Conservation (phyloP, 2,113 vertebrate genomes). For the Halichoeres trimaculatus region DNA sequence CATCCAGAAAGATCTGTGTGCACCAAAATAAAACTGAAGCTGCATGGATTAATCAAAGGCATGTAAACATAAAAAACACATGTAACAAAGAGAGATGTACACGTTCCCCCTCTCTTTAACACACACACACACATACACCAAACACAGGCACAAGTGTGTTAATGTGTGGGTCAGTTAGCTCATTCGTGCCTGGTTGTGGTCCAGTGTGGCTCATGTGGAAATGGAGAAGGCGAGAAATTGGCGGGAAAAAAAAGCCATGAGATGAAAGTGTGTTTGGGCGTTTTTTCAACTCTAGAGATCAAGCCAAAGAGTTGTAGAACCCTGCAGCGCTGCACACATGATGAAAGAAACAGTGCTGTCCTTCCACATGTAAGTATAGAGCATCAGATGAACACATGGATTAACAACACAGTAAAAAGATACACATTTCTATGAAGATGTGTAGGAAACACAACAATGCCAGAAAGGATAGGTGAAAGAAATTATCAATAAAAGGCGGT, state of each 20-base stretch:
- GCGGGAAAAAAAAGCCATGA: constrained; percentile 31
- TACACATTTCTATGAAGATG: constrained; percentile 13
- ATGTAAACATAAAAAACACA: constrained; percentile 19
- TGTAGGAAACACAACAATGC: background rate
- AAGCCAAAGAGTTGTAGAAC: constrained; percentile 75
- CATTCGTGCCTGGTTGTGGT: constrained; percentile 58
- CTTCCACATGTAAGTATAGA: constrained; percentile 48
- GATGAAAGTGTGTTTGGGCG: constrained; percentile 68
- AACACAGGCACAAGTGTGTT: constrained; percentile 20
- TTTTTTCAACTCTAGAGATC: constrained; percentile 74
- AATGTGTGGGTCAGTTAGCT: constrained; percentile 61
- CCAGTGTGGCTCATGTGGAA: constrained; percentile 52
- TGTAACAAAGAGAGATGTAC: background rate
- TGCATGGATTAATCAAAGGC: constrained; percentile 16
- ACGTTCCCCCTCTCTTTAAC: background rate
- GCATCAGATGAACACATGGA: background rate
- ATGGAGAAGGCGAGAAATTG: constrained; percentile 49
- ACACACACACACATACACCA: background rate
- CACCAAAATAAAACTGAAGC: background rate
- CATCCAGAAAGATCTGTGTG: too few species aligned
- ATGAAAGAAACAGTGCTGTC: constrained; percentile 72
- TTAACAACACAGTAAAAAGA: background rate
- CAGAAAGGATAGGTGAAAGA: background rate
- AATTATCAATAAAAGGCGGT: constrained; percentile 24
- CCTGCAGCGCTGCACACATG: constrained; percentile 69